Evolutionary conservation across 2,797 vertebrate species (phyloP).

Genomic region (Phrynocephalus guinanensis): DNA sequence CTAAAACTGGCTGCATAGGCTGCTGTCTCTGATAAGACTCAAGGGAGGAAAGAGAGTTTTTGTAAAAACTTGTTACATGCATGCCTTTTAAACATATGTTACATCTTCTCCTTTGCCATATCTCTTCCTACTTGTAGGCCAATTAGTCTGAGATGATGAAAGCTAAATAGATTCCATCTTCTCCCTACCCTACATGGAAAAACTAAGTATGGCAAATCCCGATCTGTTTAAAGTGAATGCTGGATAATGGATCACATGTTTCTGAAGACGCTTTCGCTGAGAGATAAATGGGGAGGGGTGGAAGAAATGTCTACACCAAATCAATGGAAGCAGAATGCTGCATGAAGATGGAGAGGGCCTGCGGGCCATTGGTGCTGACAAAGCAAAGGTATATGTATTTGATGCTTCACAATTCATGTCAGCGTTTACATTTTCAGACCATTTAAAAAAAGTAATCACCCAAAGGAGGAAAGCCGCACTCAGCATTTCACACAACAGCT

Average conservation of each 20-base stretch:
- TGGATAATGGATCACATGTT: slow-evolving; percentile 44
- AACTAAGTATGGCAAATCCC: slow-evolving; percentile 36
- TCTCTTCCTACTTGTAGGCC: background rate
- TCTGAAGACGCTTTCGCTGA: slow-evolving; percentile 55
- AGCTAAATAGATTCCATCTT: background rate
- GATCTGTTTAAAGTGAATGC: slow-evolving; percentile 43
- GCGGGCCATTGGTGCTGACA: slow-evolving; percentile 29
- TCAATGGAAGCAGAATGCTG: slow-evolving; percentile 49
- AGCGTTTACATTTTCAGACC: slow-evolving; percentile 63
- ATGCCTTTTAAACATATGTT: background rate
- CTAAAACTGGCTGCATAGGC: background rate
- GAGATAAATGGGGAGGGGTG: slow-evolving; percentile 51
- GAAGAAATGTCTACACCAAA: slow-evolving; percentile 38
- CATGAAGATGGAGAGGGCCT: slow-evolving; percentile 44
- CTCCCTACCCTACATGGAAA: background rate
- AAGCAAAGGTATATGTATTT: slow-evolving; percentile 39
- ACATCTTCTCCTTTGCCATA: background rate
- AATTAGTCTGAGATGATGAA: slow-evolving; percentile 11
- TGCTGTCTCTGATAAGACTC: background rate
- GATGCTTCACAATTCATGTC: slow-evolving; percentile 51
- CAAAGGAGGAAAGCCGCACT: slow-evolving; percentile 58
- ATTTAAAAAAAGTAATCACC: slow-evolving; percentile 66
- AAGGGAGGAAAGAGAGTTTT: background rate
- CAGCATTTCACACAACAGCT: slow-evolving; percentile 58
- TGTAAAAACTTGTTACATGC: background rate